Percentiles rank a stretch among this genome's conserved stretches.
phyloP scores from a whole-genome alignment of 2,797 vertebrate species.

The Lacerta viridis region DNA sequence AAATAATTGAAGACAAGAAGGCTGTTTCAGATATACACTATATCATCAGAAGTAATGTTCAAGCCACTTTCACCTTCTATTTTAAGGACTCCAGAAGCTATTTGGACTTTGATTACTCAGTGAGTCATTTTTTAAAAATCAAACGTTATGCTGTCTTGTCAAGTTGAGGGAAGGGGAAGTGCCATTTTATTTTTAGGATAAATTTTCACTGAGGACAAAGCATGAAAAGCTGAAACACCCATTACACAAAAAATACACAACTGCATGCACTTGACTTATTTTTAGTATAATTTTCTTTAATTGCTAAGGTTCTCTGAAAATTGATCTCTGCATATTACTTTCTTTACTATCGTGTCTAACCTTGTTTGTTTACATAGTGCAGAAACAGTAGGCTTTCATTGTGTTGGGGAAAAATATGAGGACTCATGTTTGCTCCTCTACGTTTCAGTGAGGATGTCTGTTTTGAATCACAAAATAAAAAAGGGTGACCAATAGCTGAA shows the following conservation, averaged over 20 bases:
- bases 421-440: neutral
- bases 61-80: neutral
- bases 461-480: neutral
- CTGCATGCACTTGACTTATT: neutral
- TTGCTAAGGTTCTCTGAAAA: neutral
- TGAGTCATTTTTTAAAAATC: neutral
- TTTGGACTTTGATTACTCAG: neutral
- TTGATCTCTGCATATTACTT: neutral
- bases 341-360: neutral
- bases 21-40: constrained; percentile 3
- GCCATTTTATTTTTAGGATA: neutral
- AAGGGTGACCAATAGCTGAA: neutral
- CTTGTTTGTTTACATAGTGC: neutral
- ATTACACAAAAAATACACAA: neutral
- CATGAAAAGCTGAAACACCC: neutral
- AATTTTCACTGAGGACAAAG: neutral
- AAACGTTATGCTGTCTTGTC: neutral
- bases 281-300: constrained; percentile 2
- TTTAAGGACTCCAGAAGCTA: neutral
- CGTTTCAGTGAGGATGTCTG: neutral
- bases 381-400: neutral
- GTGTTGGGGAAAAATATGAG: neutral
- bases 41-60: neutral
- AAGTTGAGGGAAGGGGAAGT: neutral
- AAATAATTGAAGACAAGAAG: neutral